These are phyloP conservation scores for Philhelius pedissequus DNA, from an alignment of 2,888 invertebrate genomes.

Conservation along the genomic window DNA sequence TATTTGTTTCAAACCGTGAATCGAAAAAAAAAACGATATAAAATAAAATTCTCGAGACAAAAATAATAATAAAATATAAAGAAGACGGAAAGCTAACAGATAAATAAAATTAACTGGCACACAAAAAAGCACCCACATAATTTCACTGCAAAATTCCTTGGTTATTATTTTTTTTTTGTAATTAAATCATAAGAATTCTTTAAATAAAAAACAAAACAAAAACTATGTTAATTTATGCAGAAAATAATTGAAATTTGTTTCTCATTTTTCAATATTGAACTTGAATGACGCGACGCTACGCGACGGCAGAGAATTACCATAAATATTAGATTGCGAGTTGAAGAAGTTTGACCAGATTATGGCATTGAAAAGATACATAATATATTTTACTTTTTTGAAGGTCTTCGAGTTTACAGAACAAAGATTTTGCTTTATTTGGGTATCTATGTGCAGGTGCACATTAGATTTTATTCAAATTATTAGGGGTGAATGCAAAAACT, in stretches of 20 bases:
- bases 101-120: conserved; percentile 31
- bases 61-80: no score
- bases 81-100: conserved; percentile 21
- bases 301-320: neutral
- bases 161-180: conserved; percentile 56
- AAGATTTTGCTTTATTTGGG: no score
- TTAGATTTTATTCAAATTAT: no score
- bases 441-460: no score
- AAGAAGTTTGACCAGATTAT: neutral
- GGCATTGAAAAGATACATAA: neutral
- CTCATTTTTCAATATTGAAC: neutral
- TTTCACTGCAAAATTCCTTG: conserved; percentile 57
- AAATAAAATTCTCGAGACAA: conserved; percentile 19
- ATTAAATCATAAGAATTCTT: conserved; percentile 67
- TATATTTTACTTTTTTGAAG: no score
- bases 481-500: no score
- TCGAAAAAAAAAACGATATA: conserved; percentile 18
- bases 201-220: conserved; percentile 58
- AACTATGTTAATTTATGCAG: conserved; percentile 67
- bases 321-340: no score
- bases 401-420: no score
- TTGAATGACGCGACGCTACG: neutral
- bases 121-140: conserved; percentile 36
- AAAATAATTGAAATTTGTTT: conserved; percentile 15
- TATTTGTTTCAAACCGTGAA: conserved; percentile 10